Evolutionary conservation across 2,888 invertebrate species (phyloP), one percentile per base, ranked within the genome.

Genomic region (Polydrusus tereticollis): DNA sequence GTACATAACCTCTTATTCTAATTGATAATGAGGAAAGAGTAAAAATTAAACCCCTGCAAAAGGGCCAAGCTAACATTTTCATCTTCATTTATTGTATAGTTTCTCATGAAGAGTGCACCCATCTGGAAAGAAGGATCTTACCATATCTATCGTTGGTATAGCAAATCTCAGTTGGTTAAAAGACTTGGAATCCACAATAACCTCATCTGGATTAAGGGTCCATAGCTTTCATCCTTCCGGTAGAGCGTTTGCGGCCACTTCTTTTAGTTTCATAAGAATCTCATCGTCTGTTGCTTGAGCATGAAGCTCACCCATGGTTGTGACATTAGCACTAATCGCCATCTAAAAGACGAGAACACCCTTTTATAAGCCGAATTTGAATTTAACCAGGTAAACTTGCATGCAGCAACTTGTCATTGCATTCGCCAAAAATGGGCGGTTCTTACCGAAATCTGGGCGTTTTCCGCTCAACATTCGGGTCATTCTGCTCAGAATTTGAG

Each of bases 11-110:
- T 26, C 57, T 57, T 33, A 57, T 57, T 57, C n/a, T 29, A 29
- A 57, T 57, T 29, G 36, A 57, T 29, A 57, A 26, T 14, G 55
- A 57, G 23, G 57, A n/a, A 23, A 29, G 57, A 57, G 26, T 57
- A 57, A 57, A 57, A 52, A 52, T 47, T 47, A 47, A 47, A 12
- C 47, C 57, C 18, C 57, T 29, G 36, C 36, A 57, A 57, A 57
- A 57, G 18, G 29, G 29, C 57, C 57, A 57, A 18, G 33, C n/a
- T 14, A 57, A 36, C 57, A 57, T 57, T 26, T 57, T 57, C 33
- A 57, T 36, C 36, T 57, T 57, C 18, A 57, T 57, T 16, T 57
- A 8, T 36, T 57, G 18, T 57, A 57, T 3, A n/a, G 57, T 36
- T 26, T 57, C 12, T 57, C 57, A 36, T 33, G 29, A 57, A 57